Conservation (phyloP, 2,113 vertebrate genomes). For the Hemiprocne comata region DNA sequence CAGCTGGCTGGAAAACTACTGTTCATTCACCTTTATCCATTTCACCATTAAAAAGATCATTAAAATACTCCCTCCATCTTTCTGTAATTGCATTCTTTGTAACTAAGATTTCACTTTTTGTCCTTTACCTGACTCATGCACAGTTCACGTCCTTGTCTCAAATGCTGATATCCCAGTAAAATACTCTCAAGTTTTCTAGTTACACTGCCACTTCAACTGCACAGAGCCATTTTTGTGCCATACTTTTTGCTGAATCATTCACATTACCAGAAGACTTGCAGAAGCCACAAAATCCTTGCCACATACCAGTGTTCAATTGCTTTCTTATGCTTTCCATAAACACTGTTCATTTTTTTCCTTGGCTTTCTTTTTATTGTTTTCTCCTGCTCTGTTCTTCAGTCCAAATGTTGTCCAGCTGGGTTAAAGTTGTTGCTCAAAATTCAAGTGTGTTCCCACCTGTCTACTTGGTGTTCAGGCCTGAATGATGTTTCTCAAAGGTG, state of each 20-base stretch:
- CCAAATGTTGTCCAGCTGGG: not conserved
- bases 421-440: not conserved
- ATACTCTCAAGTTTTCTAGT: not conserved
- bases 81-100: not conserved
- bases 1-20: conserved; percentile 1
- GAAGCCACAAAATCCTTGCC: not conserved
- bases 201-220: not conserved
- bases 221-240: not conserved
- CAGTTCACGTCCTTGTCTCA: not conserved
- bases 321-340: not conserved
- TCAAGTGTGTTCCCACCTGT: fast-evolving
- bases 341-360: not conserved
- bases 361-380: not conserved
- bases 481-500: not conserved
- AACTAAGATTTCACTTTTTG: not conserved
- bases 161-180: not conserved
- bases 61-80: not conserved
- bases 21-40: not conserved
- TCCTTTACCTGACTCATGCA: not conserved
- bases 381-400: not conserved
- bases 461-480: not conserved
- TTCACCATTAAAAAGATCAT: not conserved
- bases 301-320: not conserved
- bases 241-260: not conserved
- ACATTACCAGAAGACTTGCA: not conserved